A percentile compares a stretch with the other conserved stretches of the same genome.
phyloP scores from a whole-genome alignment of 2,113 vertebrate species.

The Ameiurus melas region DNA sequence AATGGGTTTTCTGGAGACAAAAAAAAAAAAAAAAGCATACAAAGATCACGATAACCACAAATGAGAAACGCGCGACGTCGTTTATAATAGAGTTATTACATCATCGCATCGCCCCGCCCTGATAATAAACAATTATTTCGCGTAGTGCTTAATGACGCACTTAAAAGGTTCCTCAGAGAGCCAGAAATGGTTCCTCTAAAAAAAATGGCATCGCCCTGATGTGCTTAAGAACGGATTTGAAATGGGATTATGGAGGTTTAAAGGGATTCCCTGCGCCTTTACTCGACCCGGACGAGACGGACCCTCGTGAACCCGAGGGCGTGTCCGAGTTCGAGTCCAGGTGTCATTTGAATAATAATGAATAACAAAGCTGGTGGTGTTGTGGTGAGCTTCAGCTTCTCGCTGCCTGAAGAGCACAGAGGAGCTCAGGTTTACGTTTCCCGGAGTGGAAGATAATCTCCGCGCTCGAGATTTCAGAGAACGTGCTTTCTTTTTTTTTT shows the following conservation, averaged over 20 bases:
- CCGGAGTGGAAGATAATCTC: not conserved
- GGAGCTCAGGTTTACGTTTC: not conserved
- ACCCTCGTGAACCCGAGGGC: not conserved
- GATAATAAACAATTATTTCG: not conserved
- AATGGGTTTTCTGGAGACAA: too few species aligned
- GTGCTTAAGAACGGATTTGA: not conserved
- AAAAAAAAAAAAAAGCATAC: too few species aligned
- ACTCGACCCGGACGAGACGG: not conserved
- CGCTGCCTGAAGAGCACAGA: not conserved
- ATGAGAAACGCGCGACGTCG: too few species aligned
- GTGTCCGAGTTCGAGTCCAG: not conserved
- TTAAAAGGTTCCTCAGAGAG: not conserved
- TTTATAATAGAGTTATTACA: not conserved
- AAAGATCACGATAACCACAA: too few species aligned
- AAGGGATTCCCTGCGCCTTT: not conserved
- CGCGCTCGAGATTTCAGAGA: not conserved
- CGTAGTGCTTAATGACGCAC: not conserved
- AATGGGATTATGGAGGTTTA: not conserved
- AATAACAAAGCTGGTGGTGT: constrained; percentile 45
- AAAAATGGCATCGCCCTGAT: not conserved
- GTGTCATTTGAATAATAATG: constrained; percentile 25
- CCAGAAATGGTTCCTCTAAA: not conserved
- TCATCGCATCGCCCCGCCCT: not conserved
- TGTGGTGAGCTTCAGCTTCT: not conserved
- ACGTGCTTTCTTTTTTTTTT: constrained; percentile 1